Evolutionary conservation across 1,140 invertebrate species (phyloP).

Genomic region (Drosophila suzukii): DNA sequence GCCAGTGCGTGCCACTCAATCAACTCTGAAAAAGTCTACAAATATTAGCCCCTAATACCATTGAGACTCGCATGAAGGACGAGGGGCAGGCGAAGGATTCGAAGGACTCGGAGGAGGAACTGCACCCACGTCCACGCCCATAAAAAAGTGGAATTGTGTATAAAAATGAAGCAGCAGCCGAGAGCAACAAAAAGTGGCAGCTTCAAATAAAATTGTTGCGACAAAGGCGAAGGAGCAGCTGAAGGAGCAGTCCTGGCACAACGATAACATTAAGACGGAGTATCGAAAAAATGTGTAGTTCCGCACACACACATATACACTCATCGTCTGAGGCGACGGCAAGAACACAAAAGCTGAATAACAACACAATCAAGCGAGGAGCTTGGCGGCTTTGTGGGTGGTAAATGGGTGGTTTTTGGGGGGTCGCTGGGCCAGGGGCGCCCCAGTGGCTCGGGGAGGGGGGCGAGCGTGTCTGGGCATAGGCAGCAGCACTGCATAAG

Average conservation of each 20-base stretch:
- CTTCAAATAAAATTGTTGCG: constrained; percentile 83
- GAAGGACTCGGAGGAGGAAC: neutral
- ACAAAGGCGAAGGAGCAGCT: constrained; percentile 71
- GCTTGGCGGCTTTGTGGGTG: constrained; percentile 12
- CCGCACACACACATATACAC: constrained; percentile 40
- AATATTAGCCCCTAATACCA: constrained; percentile 84
- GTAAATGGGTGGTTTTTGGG: neutral
- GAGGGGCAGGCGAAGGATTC: constrained; percentile 2
- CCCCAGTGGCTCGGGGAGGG: neutral
- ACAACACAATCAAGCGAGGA: constrained; percentile 81
- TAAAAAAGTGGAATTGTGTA: constrained; percentile 81
- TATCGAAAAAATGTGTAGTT: constrained; percentile 83
- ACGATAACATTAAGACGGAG: constrained; percentile 81
- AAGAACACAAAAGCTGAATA: constrained; percentile 80
- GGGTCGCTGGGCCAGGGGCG: neutral
- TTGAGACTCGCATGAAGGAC: constrained; percentile 75
- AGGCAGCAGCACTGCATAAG: constrained; percentile 73
- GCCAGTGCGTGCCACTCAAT: constrained; percentile 81
- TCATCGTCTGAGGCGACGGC: constrained; percentile 50
- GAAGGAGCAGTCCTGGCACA: constrained; percentile 70
- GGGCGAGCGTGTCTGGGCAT: constrained; percentile 71
- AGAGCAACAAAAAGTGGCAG: constrained; percentile 70
- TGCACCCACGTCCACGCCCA: constrained; percentile 54
- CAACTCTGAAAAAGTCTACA: constrained; percentile 83
- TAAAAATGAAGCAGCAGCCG: constrained; percentile 75